A percentile compares a stretch with the other conserved stretches of the same genome.
phyloP scores from a whole-genome alignment of 2,797 vertebrate genomes.

The Synaphobranchus kaupii region DNA sequence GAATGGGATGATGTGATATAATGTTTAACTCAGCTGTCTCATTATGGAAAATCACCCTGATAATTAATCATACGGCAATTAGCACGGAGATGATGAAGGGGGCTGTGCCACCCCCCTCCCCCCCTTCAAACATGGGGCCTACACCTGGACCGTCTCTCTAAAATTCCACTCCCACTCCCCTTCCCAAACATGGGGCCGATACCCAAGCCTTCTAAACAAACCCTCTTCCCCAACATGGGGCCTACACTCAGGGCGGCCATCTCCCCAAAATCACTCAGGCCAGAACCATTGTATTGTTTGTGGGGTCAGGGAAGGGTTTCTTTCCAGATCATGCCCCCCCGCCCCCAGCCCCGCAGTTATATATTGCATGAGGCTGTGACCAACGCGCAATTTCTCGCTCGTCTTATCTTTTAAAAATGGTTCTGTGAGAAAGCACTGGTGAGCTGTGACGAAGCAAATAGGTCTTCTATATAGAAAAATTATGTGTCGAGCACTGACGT shows the following conservation, averaged over 20 bases:
- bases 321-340: neutral
- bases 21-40: conserved; percentile 92
- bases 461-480: too few species aligned
- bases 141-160: neutral
- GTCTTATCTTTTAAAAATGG: neutral
- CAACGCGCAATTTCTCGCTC: neutral
- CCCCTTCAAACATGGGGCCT: too few species aligned
- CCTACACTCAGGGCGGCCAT: too few species aligned
- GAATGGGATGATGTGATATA: conserved; percentile 88
- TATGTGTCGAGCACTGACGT: too few species aligned
- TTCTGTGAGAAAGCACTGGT: neutral
- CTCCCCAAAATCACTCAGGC: too few species aligned
- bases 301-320: too few species aligned
- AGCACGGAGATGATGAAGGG: conserved; percentile 78
- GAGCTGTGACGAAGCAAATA: too few species aligned
- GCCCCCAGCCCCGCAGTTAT: neutral
- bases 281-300: too few species aligned
- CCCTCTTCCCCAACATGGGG: too few species aligned
- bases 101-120: conserved; percentile 55
- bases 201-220: too few species aligned
- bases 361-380: neutral
- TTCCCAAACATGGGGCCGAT: too few species aligned
- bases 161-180: neutral
- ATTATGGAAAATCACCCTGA: conserved; percentile 87
- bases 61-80: conserved; percentile 89